Evolutionary conservation across 2,888 invertebrate genomes (phyloP).

Genomic region (Agriopis aurantiaria): DNA sequence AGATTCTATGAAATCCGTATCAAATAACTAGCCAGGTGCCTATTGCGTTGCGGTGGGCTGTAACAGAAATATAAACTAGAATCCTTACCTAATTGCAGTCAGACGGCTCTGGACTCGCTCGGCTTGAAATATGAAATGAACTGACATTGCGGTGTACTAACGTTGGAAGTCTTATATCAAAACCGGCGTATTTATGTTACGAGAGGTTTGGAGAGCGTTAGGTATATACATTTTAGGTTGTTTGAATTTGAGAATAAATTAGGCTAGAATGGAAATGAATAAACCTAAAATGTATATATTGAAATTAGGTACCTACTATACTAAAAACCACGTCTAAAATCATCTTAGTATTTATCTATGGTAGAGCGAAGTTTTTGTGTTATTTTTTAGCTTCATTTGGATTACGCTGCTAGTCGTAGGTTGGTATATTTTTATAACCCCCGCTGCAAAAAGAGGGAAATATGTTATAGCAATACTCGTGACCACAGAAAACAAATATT

Average conservation of each 20-base stretch:
- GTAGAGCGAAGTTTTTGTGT: no score
- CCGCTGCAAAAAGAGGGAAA: no score
- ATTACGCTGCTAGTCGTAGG: no score
- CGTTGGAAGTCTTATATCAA: neutral
- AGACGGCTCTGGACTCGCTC: conserved; percentile 37
- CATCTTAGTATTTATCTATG: no score
- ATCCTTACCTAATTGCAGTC: conserved; percentile 42
- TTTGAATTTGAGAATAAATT: neutral
- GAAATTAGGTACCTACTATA: no score
- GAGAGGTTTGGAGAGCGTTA: neutral
- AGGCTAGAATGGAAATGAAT: neutral
- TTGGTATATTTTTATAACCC: no score
- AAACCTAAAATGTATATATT: no score
- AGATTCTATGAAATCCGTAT: neutral
- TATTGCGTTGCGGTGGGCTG: conserved; percentile 19
- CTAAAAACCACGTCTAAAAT: no score
- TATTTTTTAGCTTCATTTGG: no score
- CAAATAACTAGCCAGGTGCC: neutral
- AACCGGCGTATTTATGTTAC: conserved; percentile 2
- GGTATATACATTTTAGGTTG: neutral
- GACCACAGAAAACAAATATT: no score
- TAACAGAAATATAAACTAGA: conserved; percentile 39
- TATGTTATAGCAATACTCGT: no score
- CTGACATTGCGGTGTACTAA: conserved; percentile 20
- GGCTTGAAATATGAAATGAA: conserved; percentile 39